phyloP scores from a whole-genome alignment of 2,888 invertebrate species.

The Ryuthela nishihirai region DNA sequence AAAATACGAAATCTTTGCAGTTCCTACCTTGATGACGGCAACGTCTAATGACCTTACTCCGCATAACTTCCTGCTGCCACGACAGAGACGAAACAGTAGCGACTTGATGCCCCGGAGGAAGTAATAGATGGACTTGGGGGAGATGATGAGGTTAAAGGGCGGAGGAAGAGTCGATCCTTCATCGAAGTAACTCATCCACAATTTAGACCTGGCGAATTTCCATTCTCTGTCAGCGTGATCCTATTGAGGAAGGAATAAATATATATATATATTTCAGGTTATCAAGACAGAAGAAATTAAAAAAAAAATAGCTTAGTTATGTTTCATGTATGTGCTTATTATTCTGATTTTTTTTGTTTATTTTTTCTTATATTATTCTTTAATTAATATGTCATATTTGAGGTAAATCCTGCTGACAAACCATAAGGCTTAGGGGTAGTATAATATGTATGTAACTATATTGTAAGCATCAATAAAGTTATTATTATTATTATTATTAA shows the following conservation, averaged over 20 bases:
- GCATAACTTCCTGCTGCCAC: constrained; percentile 5
- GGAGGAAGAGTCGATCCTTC: constrained; percentile 57
- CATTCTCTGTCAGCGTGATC: constrained; percentile 59
- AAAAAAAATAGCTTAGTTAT: no score
- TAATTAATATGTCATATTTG: no score
- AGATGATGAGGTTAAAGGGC: constrained; percentile 57
- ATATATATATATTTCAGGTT: not conserved
- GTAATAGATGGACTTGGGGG: constrained; percentile 51
- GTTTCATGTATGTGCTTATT: not conserved
- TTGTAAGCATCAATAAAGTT: no score
- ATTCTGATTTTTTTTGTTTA: not conserved
- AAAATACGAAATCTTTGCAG: no score
- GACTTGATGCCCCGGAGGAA: constrained; percentile 21
- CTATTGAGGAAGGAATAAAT: constrained; percentile 46
- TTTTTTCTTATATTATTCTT: not conserved
- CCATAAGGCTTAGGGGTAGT: no score
- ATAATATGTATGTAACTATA: no score
- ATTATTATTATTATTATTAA: no score
- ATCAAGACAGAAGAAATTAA: no score
- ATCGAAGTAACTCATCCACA: constrained; percentile 60
- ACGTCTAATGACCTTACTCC: constrained; percentile 20
- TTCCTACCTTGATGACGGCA: constrained; percentile 16
- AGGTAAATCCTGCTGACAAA: no score
- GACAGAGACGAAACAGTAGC: constrained; percentile 3
- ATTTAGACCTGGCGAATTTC: constrained; percentile 58